These are phyloP conservation scores for Theretra japonica DNA, from an alignment of 2,888 invertebrate species.

Conservation along the genomic window DNA sequence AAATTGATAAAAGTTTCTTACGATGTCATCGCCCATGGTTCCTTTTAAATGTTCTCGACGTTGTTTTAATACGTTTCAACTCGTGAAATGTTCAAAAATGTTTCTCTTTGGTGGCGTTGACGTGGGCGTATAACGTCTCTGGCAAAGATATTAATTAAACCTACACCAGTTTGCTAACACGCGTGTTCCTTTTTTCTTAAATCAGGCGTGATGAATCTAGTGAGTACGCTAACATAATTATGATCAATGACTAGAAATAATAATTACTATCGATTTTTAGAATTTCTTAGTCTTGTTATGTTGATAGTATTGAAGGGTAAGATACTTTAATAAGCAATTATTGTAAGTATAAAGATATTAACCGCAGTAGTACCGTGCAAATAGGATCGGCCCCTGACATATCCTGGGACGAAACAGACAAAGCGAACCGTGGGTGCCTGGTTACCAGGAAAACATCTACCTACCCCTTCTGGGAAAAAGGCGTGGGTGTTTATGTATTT, in stretches of 20 bases:
- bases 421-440: no score
- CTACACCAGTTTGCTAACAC: no score
- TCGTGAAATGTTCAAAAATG: neutral
- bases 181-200: no score
- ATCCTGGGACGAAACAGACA: no score
- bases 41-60: neutral
- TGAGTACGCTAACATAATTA: neutral
- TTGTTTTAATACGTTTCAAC: neutral
- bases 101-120: neutral
- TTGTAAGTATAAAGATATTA: slow-evolving; percentile 13
- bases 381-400: no score
- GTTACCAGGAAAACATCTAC: no score
- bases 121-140: neutral
- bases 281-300: no score
- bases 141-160: no score
- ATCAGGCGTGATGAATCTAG: neutral
- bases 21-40: slow-evolving; percentile 17
- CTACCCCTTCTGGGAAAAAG: no score
- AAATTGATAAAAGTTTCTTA: slow-evolving; percentile 24
- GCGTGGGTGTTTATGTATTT: no score
- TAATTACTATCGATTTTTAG: no score
- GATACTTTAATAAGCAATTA: neutral
- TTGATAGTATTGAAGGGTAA: neutral
- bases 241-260: no score
- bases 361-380: neutral